These are phyloP conservation scores for Microctenopoma steveboyesi DNA, from an alignment of 2,797 vertebrate species.

Conservation along the genomic window DNA sequence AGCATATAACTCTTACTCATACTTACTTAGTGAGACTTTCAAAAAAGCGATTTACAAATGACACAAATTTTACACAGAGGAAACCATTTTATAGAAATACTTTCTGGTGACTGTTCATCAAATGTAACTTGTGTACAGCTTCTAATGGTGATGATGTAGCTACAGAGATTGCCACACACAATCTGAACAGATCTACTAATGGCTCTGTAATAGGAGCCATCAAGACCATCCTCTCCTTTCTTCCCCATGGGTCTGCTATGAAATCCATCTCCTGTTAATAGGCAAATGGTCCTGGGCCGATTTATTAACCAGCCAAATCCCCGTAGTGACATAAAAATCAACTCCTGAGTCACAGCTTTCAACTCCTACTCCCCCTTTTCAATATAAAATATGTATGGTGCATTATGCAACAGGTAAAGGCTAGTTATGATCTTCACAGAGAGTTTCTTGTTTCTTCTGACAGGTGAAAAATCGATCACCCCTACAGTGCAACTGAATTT, in stretches of 20 bases:
- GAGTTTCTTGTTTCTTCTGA: background rate
- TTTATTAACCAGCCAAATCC: slow-evolving; percentile 69
- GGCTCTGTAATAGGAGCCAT: slow-evolving; percentile 64
- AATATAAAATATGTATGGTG: slow-evolving; percentile 24
- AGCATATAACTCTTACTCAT: background rate
- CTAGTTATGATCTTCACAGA: background rate
- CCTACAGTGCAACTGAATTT: background rate
- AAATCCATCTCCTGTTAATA: slow-evolving; percentile 77
- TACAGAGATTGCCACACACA: slow-evolving; percentile 45
- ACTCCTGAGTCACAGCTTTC: slow-evolving; percentile 55
- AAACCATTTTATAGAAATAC: background rate
- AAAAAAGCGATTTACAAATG: background rate
- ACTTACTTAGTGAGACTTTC: background rate
- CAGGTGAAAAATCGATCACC: background rate
- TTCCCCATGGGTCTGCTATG: slow-evolving; percentile 45
- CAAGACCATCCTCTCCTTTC: slow-evolving; percentile 53
- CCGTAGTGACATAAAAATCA: slow-evolving; percentile 54
- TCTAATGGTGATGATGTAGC: slow-evolving; percentile 47
- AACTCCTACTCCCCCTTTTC: slow-evolving; percentile 33
- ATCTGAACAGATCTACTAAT: slow-evolving; percentile 62
- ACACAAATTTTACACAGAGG: background rate
- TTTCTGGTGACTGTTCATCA: slow-evolving; percentile 4
- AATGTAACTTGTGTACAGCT: slow-evolving; percentile 8
- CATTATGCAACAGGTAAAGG: background rate
- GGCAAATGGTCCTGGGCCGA: slow-evolving; percentile 61